These are phyloP conservation scores for Brachionus calyciflorus DNA, from an alignment of 1,140 invertebrate species.

Conservation along the genomic window DNA sequence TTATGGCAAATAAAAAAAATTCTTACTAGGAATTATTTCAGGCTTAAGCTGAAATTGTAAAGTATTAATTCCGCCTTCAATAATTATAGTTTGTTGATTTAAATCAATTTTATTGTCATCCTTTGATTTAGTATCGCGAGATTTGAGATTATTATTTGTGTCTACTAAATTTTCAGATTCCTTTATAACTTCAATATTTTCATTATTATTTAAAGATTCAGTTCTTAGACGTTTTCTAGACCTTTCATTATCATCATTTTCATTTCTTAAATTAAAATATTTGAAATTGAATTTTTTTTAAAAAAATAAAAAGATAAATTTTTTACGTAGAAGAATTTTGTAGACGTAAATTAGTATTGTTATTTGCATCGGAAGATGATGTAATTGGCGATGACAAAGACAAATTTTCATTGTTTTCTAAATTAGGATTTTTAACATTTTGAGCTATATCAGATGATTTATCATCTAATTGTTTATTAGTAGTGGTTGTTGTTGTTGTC, in stretches of 20 bases:
- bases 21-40: conserved; percentile 6
- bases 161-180: not conserved
- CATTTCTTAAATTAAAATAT: not conserved
- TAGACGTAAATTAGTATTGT: no score
- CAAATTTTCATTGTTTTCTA: conserved; percentile 23
- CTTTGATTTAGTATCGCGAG: not conserved
- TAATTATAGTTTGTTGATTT: conserved; percentile 20
- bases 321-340: no score
- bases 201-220: not conserved
- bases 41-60: conserved; percentile 35
- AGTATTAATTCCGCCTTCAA: conserved; percentile 23
- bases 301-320: not conserved
- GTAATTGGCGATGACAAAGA: not conserved
- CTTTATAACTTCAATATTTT: not conserved
- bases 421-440: not conserved
- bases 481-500: conserved; percentile 26
- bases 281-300: not conserved
- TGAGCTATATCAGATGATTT: not conserved
- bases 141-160: conserved; percentile 2
- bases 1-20: not conserved
- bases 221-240: not conserved
- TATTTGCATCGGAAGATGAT: not conserved
- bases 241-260: not conserved
- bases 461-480: conserved; percentile 4
- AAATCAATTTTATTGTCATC: not conserved